Conservation (phyloP, 2,113 vertebrate genomes). For the Microcebus tavaratra region DNA sequence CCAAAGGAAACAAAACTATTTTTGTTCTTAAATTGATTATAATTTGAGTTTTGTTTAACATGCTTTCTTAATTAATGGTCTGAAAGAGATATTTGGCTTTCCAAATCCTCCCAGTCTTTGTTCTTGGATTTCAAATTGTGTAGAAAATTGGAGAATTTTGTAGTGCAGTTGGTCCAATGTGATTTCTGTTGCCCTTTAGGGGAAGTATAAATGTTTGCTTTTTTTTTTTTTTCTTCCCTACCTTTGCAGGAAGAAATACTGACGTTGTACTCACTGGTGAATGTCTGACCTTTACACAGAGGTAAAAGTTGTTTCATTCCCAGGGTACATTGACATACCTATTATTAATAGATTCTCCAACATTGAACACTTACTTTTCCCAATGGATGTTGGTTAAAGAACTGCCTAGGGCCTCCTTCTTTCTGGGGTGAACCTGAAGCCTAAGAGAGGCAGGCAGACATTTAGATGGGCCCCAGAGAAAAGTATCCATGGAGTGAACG, state of each 20-base stretch:
- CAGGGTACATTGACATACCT: background rate
- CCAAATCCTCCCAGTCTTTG: background rate
- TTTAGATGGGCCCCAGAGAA: background rate
- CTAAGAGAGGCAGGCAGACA: background rate
- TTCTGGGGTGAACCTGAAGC: background rate
- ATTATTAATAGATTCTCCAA: background rate
- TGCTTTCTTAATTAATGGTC: background rate
- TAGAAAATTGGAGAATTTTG: background rate
- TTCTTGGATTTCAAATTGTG: background rate
- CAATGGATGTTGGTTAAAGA: background rate
- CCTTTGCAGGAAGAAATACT: background rate
- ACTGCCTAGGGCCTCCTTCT: background rate
- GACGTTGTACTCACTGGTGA: background rate
- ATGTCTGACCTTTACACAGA: background rate
- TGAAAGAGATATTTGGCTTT: background rate
- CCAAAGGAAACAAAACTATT: background rate
- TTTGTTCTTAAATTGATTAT: background rate
- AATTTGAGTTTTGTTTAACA: background rate
- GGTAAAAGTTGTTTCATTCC: background rate
- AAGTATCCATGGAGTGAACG: background rate
- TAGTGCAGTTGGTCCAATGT: background rate
- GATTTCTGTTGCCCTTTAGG: background rate
- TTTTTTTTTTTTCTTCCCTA: background rate
- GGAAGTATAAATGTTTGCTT: background rate
- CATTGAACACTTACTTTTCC: background rate